Evolutionary conservation across 2,888 invertebrate species (phyloP).

Genomic region (Hyposoter didymator): DNA sequence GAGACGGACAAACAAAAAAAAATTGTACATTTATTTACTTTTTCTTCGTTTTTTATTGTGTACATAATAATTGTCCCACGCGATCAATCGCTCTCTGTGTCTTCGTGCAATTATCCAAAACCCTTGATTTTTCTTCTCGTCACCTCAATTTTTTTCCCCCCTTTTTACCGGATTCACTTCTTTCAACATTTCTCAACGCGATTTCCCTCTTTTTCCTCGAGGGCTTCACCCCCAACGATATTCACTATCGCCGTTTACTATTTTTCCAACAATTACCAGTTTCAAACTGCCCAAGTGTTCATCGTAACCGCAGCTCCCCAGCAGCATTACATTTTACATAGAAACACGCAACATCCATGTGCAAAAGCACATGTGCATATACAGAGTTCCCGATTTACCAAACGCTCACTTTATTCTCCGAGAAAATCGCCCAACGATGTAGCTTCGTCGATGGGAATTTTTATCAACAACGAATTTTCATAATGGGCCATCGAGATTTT

Average conservation of each 20-base stretch:
- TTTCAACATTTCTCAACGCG: no score
- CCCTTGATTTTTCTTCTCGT: slow-evolving; percentile 16
- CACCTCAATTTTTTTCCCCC: background rate
- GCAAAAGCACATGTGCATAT: slow-evolving; percentile 1
- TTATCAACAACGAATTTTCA: no score
- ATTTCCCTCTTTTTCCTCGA: background rate
- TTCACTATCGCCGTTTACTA: slow-evolving; percentile 10
- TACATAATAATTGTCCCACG: slow-evolving; percentile 60
- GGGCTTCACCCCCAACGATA: background rate
- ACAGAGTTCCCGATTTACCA: background rate
- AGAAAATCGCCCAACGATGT: no score
- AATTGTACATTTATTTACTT: slow-evolving; percentile 55
- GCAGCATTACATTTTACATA: slow-evolving; percentile 78
- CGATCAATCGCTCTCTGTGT: background rate
- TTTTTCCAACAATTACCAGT: slow-evolving; percentile 55
- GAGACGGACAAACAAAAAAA: slow-evolving; percentile 38
- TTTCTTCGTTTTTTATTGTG: slow-evolving; percentile 49
- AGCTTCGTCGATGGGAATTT: no score
- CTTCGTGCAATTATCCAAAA: slow-evolving; percentile 56
- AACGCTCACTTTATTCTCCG: no score
- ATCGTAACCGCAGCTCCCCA: slow-evolving; percentile 77
- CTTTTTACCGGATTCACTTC: background rate
- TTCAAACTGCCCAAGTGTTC: slow-evolving; percentile 83
- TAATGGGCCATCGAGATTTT: no score
- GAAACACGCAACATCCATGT: slow-evolving; percentile 61